phyloP scores from a whole-genome alignment of 1,140 invertebrate species.

The Atta texana region DNA sequence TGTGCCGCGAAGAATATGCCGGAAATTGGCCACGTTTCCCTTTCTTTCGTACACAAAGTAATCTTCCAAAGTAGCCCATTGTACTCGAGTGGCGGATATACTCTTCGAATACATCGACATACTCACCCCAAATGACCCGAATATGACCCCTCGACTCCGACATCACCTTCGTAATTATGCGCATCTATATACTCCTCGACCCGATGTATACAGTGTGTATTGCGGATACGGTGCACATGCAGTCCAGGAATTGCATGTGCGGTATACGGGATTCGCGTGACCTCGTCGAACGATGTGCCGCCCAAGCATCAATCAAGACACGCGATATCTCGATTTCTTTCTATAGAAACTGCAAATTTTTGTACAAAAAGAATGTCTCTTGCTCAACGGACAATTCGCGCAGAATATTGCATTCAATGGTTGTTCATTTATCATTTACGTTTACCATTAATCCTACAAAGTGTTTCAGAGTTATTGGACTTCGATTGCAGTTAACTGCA shows the following conservation, averaged over 20 bases:
- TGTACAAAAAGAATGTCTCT: slow-evolving; percentile 2
- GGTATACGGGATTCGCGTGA: slow-evolving; percentile 68
- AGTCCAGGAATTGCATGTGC: slow-evolving; percentile 61
- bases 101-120: slow-evolving; percentile 38
- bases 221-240: slow-evolving; percentile 19
- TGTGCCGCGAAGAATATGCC: slow-evolving; percentile 26
- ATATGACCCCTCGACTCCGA: slow-evolving; percentile 43
- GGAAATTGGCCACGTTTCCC: slow-evolving; percentile 47
- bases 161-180: slow-evolving; percentile 75
- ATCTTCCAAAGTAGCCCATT: slow-evolving; percentile 41
- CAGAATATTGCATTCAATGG: slow-evolving; percentile 9
- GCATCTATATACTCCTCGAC: slow-evolving; percentile 67
- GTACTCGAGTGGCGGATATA: neutral
- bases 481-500: neutral
- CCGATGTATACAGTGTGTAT: slow-evolving; percentile 7
- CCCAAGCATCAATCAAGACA: slow-evolving; percentile 68
- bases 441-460: neutral
- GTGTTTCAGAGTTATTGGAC: neutral
- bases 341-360: slow-evolving; percentile 19
- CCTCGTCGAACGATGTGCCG: slow-evolving; percentile 55
- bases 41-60: slow-evolving; percentile 29
- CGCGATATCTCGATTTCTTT: slow-evolving; percentile 67
- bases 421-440: slow-evolving; percentile 40
- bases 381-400: neutral
- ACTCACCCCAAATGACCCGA: slow-evolving; percentile 31